phyloP scores from a whole-genome alignment of 2,797 vertebrate species.

The Pelodytes ibericus region DNA sequence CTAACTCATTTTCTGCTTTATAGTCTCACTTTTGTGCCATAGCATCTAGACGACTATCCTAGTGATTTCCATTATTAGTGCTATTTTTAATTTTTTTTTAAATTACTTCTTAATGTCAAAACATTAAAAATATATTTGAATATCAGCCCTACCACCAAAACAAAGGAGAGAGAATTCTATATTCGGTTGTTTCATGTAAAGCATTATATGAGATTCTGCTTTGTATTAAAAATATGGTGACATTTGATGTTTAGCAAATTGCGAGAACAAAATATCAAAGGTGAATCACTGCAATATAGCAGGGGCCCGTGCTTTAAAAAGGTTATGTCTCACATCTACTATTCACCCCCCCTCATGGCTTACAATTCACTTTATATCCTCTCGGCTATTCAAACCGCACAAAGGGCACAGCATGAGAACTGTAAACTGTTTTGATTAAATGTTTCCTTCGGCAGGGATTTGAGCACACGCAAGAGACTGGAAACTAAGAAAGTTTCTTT shows the following conservation, averaged over 20 bases:
- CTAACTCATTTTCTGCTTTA: no score
- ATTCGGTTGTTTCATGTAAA: not conserved
- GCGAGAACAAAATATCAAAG: constrained; percentile 38
- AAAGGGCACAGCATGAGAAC: constrained; percentile 15
- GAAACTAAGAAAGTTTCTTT: not conserved
- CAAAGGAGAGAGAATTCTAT: no score
- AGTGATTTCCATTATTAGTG: no score
- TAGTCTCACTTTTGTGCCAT: no score
- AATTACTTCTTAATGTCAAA: no score
- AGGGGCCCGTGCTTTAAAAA: constrained; percentile 23
- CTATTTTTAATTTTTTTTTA: no score
- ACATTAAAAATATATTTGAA: no score
- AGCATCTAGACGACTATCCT: no score
- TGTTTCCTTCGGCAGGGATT: not conserved
- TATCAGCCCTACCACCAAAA: no score
- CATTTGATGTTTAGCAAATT: constrained; percentile 34
- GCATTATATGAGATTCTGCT: not conserved
- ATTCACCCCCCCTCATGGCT: not conserved
- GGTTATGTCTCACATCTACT: constrained; percentile 19
- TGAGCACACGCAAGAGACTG: not conserved
- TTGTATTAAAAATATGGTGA: constrained; percentile 7
- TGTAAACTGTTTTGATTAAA: constrained; percentile 10
- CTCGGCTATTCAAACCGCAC: constrained; percentile 7
- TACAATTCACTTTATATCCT: not conserved
- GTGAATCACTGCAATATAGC: constrained; percentile 9